These are phyloP conservation scores for Conomelus anceps DNA, from an alignment of 2,888 invertebrate species.

Conservation along the genomic window DNA sequence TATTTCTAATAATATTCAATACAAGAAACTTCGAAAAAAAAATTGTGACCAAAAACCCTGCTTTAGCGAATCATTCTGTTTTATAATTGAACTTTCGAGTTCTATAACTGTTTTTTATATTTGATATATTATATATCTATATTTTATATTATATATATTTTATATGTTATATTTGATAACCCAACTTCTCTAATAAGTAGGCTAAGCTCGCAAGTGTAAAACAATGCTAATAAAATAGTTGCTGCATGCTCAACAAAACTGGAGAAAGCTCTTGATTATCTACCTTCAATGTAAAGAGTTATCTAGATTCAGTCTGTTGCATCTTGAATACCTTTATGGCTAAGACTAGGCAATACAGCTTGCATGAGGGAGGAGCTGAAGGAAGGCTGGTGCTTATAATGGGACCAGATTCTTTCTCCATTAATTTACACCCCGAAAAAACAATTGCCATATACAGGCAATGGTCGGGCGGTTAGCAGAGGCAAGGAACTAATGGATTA, in stretches of 20 bases:
- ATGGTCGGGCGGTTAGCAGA: neutral
- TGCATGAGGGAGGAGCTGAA: neutral
- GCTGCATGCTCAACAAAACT: neutral
- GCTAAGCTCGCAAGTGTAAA: neutral
- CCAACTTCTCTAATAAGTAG: too few relatives aligned
- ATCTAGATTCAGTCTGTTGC: neutral
- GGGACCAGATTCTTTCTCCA: neutral
- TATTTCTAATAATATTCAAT: too few relatives aligned
- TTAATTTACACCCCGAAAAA: neutral
- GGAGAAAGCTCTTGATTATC: neutral
- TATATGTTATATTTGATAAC: too few relatives aligned
- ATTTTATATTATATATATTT: too few relatives aligned
- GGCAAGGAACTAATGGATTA: neutral
- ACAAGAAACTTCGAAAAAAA: too few relatives aligned
- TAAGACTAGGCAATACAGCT: neutral
- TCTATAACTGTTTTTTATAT: too few relatives aligned
- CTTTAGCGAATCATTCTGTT: too few relatives aligned
- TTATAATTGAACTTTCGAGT: too few relatives aligned
- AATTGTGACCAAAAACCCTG: too few relatives aligned
- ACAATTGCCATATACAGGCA: neutral
- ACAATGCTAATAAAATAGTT: neutral
- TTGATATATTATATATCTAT: too few relatives aligned
- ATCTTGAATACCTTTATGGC: neutral
- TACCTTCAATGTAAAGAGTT: neutral
- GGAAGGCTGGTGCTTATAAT: neutral